Evolutionary conservation across 2,888 invertebrate species (phyloP).

Genomic region (Zele albiditarsus): DNA sequence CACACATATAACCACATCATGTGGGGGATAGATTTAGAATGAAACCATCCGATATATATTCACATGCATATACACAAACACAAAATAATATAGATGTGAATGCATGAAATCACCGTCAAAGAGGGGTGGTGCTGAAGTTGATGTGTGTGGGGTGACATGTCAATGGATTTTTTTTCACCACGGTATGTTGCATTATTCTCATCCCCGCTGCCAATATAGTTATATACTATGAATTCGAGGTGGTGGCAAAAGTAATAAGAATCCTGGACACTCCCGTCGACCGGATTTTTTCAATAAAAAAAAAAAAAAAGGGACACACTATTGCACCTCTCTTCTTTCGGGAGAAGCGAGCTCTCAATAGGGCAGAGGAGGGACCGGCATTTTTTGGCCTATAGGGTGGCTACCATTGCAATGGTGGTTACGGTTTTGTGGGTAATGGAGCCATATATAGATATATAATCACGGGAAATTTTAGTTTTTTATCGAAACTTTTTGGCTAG

Average conservation of each 20-base stretch:
- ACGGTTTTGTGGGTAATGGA: conserved; percentile 56
- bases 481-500: too few relatives aligned
- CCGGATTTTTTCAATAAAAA: conserved; percentile 45
- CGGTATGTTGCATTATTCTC: conserved; percentile 63
- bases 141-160: conserved; percentile 55
- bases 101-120: conserved; percentile 38
- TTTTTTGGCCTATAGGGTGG: conserved; percentile 56
- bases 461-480: too few relatives aligned
- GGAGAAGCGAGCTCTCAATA: conserved; percentile 41
- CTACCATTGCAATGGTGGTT: conserved; percentile 58
- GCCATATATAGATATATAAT: background rate
- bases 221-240: conserved; percentile 12
- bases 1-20: conserved; percentile 17
- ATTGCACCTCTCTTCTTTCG: conserved; percentile 31
- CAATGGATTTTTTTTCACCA: conserved; percentile 62
- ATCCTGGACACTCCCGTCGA: conserved; percentile 43
- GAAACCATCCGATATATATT: conserved; percentile 3
- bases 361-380: conserved; percentile 40
- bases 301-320: background rate
- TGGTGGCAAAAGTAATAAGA: conserved; percentile 37
- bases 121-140: conserved; percentile 27
- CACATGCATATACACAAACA: conserved; percentile 13
- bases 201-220: conserved; percentile 44
- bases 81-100: conserved; percentile 30
- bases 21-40: conserved; percentile 13